Percentiles rank a stretch among this genome's conserved stretches.
Conservation (phyloP, 2,888 invertebrate species). For the Anorthoa munda region DNA sequence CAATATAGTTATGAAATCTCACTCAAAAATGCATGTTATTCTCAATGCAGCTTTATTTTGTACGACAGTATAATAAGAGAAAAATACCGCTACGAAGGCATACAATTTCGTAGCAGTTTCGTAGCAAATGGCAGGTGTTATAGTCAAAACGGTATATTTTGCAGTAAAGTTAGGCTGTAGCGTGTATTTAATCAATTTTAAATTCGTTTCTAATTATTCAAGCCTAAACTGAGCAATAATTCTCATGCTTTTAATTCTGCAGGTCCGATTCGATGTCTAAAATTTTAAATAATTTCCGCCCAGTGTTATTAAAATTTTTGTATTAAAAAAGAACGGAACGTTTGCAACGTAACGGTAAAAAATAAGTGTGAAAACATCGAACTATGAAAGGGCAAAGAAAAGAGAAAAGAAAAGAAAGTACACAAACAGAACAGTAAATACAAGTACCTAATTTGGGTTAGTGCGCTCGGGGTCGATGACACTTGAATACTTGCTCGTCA, state of each 20-base stretch:
- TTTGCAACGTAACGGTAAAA: neutral
- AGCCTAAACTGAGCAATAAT: conserved; percentile 20
- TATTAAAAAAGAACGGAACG: neutral
- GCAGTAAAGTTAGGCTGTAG: conserved; percentile 38
- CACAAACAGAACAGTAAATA: conserved; percentile 34
- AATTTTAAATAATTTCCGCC: too few relatives aligned
- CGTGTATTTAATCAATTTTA: conserved; percentile 34
- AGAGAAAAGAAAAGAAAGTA: conserved; percentile 1
- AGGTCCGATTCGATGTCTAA: neutral
- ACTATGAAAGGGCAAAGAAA: neutral
- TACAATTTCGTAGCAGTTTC: conserved; percentile 54
- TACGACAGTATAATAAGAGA: neutral
- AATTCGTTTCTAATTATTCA: conserved; percentile 36
- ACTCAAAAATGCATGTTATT: conserved; percentile 9
- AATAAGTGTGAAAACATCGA: neutral
- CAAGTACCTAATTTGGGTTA: conserved; percentile 60
- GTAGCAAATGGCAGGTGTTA: conserved; percentile 49
- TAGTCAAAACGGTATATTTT: conserved; percentile 49
- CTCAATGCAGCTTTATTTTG: neutral
- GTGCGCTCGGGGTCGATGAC: conserved; percentile 66
- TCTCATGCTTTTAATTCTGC: conserved; percentile 10
- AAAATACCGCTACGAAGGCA: conserved; percentile 44
- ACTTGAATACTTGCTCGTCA: conserved; percentile 65
- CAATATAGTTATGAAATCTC: conserved; percentile 26
- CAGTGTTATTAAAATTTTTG: neutral